phyloP scores from a whole-genome alignment of 2,113 vertebrate genomes.

The Symphodus melops region DNA sequence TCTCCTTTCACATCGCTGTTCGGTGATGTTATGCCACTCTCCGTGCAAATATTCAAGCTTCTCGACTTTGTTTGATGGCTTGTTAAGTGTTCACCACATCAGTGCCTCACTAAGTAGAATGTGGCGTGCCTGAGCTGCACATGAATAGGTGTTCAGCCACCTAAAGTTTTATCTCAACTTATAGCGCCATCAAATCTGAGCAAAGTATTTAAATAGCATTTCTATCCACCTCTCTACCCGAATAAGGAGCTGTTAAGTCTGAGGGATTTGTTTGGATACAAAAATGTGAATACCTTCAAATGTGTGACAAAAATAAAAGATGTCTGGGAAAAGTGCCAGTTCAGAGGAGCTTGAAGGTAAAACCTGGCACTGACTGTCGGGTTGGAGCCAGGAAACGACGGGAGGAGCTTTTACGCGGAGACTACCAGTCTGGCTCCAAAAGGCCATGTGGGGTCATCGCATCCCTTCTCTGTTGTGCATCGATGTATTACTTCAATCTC shows the following conservation, averaged over 20 bases:
- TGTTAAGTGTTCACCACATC: too few species aligned
- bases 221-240: neutral
- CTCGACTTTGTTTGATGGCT: too few species aligned
- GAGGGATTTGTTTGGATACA: neutral
- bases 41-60: too few species aligned
- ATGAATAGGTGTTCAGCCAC: too few species aligned
- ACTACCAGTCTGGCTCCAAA: too few species aligned
- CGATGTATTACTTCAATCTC: constrained; percentile 32
- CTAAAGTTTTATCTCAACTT: too few species aligned
- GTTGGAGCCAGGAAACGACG: constrained; percentile 27
- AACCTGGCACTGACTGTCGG: constrained; percentile 17
- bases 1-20: too few species aligned
- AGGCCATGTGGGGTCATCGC: neutral
- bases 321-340: constrained; percentile 41
- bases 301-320: constrained; percentile 29
- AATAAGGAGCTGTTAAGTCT: neutral
- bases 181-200: neutral
- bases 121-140: too few species aligned
- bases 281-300: neutral
- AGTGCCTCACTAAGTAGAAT: too few species aligned
- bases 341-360: constrained; percentile 36
- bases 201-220: neutral
- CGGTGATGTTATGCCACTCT: too few species aligned
- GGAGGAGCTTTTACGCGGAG: constrained; percentile 11
- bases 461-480: constrained; percentile 6